Percentiles rank a stretch among this genome's conserved stretches.
Evolutionary conservation across 2,888 invertebrate species (phyloP).

Genomic region (Diarsia dahlii): DNA sequence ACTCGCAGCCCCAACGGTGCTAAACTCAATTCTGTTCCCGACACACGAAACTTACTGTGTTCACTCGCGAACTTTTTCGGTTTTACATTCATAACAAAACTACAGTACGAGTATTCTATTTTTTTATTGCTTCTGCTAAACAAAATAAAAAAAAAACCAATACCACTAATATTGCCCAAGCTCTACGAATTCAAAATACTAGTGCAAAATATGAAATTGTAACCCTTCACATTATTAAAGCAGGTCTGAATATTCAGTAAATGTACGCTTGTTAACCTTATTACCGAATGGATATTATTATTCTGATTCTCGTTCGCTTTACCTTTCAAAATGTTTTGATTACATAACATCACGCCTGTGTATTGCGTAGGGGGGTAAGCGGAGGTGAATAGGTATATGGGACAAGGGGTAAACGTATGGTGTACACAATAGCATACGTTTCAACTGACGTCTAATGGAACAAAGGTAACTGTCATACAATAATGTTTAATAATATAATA

Average conservation of each 20-base stretch:
- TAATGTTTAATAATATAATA: too few relatives aligned
- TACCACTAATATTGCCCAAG: not conserved
- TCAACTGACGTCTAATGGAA: too few relatives aligned
- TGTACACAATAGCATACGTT: not conserved
- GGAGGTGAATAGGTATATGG: not conserved
- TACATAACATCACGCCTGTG: not conserved
- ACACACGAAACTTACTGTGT: too few relatives aligned
- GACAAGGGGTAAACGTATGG: not conserved
- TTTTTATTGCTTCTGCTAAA: not conserved
- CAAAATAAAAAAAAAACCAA: not conserved
- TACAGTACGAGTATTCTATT: not conserved
- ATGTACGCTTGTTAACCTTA: slow-evolving; percentile 22
- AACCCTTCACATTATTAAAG: slow-evolving; percentile 6
- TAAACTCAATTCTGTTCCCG: too few relatives aligned
- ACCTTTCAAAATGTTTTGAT: slow-evolving; percentile 31
- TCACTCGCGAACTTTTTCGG: too few relatives aligned
- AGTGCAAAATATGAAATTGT: slow-evolving; percentile 10
- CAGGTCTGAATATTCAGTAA: not conserved
- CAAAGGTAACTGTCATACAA: too few relatives aligned
- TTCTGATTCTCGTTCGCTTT: slow-evolving; percentile 12
- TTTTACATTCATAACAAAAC: not conserved
- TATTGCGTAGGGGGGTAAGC: not conserved
- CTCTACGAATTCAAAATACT: not conserved
- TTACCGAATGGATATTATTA: slow-evolving; percentile 23
- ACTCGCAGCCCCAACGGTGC: too few relatives aligned